A percentile compares a stretch with the other conserved stretches of the same genome.
These are phyloP conservation scores for Eumacrocentrus americanus DNA, from an alignment of 2,888 invertebrate genomes.

Conservation along the genomic window DNA sequence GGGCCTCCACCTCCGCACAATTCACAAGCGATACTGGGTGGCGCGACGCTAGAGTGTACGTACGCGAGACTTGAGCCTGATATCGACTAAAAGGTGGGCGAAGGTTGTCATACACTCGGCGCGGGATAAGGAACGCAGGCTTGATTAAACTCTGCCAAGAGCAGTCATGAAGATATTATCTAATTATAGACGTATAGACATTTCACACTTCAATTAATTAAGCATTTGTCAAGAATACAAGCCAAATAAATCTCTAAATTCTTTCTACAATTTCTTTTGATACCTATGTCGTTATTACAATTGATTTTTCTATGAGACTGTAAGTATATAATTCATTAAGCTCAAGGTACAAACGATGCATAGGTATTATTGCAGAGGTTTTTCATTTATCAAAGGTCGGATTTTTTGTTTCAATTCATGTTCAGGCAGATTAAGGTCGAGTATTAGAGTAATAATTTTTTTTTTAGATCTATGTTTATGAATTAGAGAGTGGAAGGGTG, in stretches of 20 bases:
- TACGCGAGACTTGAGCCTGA: constrained; percentile 40
- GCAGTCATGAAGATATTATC: not conserved
- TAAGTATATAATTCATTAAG: too few relatives aligned
- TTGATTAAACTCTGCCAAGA: not conserved
- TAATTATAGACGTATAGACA: constrained; percentile 1
- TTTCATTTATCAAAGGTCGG: not conserved
- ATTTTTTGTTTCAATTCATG: not conserved
- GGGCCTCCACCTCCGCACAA: constrained; percentile 35
- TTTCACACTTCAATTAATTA: not conserved
- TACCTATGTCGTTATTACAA: too few relatives aligned
- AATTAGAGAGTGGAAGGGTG: not conserved
- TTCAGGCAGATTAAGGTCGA: not conserved
- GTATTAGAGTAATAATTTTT: not conserved
- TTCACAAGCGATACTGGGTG: constrained; percentile 39
- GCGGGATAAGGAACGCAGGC: constrained; percentile 19
- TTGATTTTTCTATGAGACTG: too few relatives aligned
- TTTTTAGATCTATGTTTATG: not conserved
- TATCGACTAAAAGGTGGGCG: constrained; percentile 53
- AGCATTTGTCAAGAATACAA: too few relatives aligned
- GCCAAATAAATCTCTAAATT: too few relatives aligned
- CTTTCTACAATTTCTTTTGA: too few relatives aligned
- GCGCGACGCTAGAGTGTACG: constrained; percentile 27
- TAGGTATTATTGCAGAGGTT: not conserved
- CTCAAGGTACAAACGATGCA: too few relatives aligned
- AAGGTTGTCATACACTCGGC: constrained; percentile 27